These are phyloP conservation scores for Xiphias gladius DNA, from an alignment of 2,113 vertebrate genomes.

Conservation along the genomic window DNA sequence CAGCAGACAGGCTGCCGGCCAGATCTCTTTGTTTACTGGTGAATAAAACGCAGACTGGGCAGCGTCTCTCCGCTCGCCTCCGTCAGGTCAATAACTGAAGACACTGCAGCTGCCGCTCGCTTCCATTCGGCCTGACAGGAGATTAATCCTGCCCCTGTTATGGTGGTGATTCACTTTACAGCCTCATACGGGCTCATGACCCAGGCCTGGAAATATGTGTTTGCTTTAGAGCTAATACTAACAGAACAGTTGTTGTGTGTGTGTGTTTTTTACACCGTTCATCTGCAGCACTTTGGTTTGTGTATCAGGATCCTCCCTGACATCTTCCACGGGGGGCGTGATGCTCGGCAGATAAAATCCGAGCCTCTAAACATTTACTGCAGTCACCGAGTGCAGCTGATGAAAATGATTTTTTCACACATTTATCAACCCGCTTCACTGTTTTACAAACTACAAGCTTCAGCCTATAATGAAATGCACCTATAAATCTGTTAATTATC, in stretches of 20 bases:
- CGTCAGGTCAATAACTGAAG: constrained; percentile 26
- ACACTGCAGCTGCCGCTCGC: constrained; percentile 47
- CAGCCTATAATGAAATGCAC: no score
- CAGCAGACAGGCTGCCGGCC: constrained; percentile 28
- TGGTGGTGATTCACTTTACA: constrained; percentile 9
- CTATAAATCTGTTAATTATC: no score
- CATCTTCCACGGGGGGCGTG: background rate
- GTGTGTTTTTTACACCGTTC: background rate
- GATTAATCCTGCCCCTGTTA: constrained; percentile 7
- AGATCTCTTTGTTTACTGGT: constrained; percentile 45
- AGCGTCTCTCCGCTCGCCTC: constrained; percentile 19
- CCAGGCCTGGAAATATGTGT: background rate
- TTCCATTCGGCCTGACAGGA: constrained; percentile 25
- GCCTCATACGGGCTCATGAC: background rate
- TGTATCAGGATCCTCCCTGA: background rate
- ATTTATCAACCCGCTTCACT: no score
- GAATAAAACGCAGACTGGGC: constrained; percentile 13
- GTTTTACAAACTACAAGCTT: no score
- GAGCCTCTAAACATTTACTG: background rate
- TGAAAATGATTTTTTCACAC: no score
- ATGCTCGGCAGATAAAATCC: constrained; percentile 13
- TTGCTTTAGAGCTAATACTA: background rate
- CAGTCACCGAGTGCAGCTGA: no score
- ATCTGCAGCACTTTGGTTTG: background rate
- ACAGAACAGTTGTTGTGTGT: background rate